Conservation (phyloP, 2,113 vertebrate species). For the Oreotrochilus melanogaster region DNA sequence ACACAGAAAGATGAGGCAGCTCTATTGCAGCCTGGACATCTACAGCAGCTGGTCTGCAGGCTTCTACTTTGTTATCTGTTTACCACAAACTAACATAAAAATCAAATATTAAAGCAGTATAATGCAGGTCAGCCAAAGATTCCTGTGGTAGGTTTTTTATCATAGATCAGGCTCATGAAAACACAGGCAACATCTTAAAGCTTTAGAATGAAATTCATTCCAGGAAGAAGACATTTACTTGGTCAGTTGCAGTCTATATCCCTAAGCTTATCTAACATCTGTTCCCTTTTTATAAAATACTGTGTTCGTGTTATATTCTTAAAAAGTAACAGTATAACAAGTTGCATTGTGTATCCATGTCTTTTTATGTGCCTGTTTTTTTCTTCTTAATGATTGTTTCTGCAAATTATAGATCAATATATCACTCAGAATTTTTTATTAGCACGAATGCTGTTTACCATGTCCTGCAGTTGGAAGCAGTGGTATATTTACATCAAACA, state of each 20-base stretch:
- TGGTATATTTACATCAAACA: background rate
- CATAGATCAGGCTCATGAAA: background rate
- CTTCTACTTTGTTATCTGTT: background rate
- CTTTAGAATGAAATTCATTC: background rate
- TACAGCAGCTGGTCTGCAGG: background rate
- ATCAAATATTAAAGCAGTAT: background rate
- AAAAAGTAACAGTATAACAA: background rate
- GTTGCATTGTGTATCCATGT: background rate
- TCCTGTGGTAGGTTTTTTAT: background rate
- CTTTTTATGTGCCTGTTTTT: background rate
- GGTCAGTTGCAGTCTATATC: background rate
- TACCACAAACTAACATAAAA: background rate
- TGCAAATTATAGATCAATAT: background rate
- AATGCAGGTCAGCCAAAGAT: background rate
- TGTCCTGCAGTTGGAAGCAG: background rate
- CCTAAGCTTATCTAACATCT: background rate
- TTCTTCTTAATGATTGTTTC: background rate
- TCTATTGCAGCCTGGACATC: background rate
- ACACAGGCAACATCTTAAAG: background rate
- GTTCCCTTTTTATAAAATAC: background rate
- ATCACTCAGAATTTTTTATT: background rate
- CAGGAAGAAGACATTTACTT: background rate
- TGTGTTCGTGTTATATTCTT: background rate
- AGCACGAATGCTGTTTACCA: background rate
- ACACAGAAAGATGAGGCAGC: background rate